Evolutionary conservation across 2,888 invertebrate genomes (phyloP), one percentile per base, ranked within the genome.

Genomic region (Acleris holmiana): DNA sequence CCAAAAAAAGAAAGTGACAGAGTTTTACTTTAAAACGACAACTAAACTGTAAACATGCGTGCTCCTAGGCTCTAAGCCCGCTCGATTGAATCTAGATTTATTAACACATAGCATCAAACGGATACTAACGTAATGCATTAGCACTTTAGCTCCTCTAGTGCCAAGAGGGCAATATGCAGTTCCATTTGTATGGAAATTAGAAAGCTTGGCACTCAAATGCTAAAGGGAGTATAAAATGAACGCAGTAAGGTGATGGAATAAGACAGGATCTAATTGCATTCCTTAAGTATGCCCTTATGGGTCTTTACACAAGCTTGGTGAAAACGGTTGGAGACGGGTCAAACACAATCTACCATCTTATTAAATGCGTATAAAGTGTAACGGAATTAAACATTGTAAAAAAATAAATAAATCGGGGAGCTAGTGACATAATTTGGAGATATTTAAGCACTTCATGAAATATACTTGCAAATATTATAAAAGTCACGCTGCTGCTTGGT

Each of bases 71-170:
- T 17, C 19, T 47, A 18, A 47, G 17, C 44, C 47, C 8, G 47
- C 18, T 18, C 10, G 18, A 47, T 47, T 47, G 4, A 47, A 47
- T 47, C 47, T 47, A 47, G 47, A 47, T 47, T 47, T 47, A 47
- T 47, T 47, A 18, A 18, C 19, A 19, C 47, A 47, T 47, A 47
- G 19, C 18, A 2, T 0, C 18, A 10, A 47, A 19, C 19, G 18
- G 47, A 47, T 13, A 47, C 47, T 18, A 19, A 47, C 18, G 47
- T n/a, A n/a, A n/a, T n/a, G n/a, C n/a, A n/a, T 17, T 17, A 47
- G 8, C 8, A 3, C 47, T 19, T 13, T 35, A 35, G 13, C 35
- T 13, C 13, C 35, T 35, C 35, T 13, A 35, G 35, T 13, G 35
- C 35, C 35, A 35, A 13, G 35, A 35, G 4, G 35, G 13, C 35